Evolutionary conservation across 2,797 vertebrate species (phyloP).

Genomic region (Setipinna tenuifilis): DNA sequence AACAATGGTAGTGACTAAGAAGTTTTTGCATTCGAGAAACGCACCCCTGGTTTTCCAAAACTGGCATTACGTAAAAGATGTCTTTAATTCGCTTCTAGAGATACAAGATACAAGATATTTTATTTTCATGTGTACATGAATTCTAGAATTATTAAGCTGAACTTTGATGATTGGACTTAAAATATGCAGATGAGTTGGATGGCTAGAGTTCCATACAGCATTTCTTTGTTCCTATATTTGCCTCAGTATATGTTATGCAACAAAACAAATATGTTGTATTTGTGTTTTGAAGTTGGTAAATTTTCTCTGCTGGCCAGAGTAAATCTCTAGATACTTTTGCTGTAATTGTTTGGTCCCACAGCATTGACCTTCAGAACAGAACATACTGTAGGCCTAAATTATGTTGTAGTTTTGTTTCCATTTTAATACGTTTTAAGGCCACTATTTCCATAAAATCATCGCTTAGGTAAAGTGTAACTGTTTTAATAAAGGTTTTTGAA

Average conservation of each 20-base stretch:
- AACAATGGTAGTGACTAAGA: no score
- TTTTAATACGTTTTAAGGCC: not conserved
- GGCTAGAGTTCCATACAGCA: not conserved
- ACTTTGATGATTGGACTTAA: no score
- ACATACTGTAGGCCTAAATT: not conserved
- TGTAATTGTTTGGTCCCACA: not conserved
- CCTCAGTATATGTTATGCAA: not conserved
- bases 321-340: not conserved
- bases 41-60: no score
- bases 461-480: not conserved
- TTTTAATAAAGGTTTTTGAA: not conserved
- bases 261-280: not conserved
- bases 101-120: no score
- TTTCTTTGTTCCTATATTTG: not conserved
- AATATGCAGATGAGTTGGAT: no score
- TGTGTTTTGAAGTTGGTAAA: not conserved
- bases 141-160: no score
- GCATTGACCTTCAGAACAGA: not conserved
- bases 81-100: no score
- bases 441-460: not conserved
- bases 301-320: slow-evolving; percentile 22
- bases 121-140: no score
- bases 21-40: no score
- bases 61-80: no score
- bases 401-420: not conserved